phyloP scores from a whole-genome alignment of 2,888 invertebrate species.

The Trichacis sp. region DNA sequence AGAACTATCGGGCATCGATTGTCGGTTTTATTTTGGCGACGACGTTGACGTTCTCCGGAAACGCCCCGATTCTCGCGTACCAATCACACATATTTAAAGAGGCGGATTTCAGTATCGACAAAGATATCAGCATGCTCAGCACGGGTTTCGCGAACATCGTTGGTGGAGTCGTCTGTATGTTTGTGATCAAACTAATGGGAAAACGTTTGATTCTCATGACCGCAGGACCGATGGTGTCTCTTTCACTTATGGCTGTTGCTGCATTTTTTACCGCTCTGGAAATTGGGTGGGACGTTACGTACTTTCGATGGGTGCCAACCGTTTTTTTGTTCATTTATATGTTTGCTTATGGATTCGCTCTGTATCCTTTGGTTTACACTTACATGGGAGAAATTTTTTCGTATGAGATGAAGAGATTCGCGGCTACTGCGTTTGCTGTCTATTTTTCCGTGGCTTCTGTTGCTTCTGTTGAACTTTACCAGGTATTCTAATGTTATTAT shows the following conservation, averaged over 20 bases:
- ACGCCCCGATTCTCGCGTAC: conserved; percentile 60
- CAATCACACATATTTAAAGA: conserved; percentile 59
- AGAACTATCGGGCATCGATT: conserved; percentile 53
- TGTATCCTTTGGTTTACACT: conserved; percentile 64
- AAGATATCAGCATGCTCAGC: conserved; percentile 53
- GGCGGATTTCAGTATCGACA: conserved; percentile 56
- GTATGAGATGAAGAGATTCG: conserved; percentile 62
- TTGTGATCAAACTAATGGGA: conserved; percentile 54
- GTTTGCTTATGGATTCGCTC: conserved; percentile 58
- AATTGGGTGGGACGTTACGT: conserved; percentile 51
- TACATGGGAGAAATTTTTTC: conserved; percentile 66
- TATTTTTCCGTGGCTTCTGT: conserved; percentile 59
- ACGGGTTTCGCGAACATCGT: conserved; percentile 58
- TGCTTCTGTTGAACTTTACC: conserved; percentile 59
- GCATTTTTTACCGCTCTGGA: conserved; percentile 55
- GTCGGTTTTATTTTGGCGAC: conserved; percentile 58
- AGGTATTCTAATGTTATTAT: conserved; percentile 49
- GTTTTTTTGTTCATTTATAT: conserved; percentile 60
- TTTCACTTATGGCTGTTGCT: conserved; percentile 53
- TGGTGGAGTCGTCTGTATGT: conserved; percentile 57
- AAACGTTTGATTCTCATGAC: conserved; percentile 57
- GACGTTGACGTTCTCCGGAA: conserved; percentile 58
- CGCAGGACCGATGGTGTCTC: conserved; percentile 53
- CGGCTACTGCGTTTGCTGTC: conserved; percentile 59
- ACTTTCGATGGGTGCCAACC: conserved; percentile 57